A percentile compares a stretch with the other conserved stretches of the same genome.
These are phyloP conservation scores for Lophotriccus pileatus DNA, from an alignment of 2,797 vertebrate genomes.

Conservation along the genomic window DNA sequence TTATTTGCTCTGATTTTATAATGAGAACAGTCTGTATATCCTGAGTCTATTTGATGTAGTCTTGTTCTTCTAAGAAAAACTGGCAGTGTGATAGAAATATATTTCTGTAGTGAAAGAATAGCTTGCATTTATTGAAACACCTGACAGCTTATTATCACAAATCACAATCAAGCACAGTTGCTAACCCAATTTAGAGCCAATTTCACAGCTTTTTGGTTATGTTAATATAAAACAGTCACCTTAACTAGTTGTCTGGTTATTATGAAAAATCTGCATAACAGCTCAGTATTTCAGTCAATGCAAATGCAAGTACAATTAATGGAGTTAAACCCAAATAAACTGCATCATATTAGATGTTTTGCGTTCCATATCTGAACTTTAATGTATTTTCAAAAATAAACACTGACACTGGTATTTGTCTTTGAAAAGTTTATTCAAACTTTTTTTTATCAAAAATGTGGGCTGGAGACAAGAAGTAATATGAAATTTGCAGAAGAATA, in stretches of 20 bases:
- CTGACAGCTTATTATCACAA: not conserved
- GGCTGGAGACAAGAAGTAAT: not conserved
- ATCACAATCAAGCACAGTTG: not conserved
- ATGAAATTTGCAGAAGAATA: not conserved
- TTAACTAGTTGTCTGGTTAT: not conserved
- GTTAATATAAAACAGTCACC: not conserved
- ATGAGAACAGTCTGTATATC: not conserved
- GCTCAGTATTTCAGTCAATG: not conserved
- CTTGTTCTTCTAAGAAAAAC: not conserved
- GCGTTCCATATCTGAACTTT: not conserved
- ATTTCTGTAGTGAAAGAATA: not conserved
- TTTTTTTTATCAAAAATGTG: not conserved
- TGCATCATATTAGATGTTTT: not conserved
- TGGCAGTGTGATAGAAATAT: not conserved
- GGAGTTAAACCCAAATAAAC: not conserved
- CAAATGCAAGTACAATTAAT: not conserved
- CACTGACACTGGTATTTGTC: not conserved
- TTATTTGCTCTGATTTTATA: not conserved
- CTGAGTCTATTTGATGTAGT: not conserved
- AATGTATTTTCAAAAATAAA: not conserved
- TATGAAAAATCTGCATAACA: not conserved
- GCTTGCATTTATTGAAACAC: not conserved
- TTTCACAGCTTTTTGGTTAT: not conserved
- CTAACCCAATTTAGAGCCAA: not conserved
- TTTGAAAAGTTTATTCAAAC: not conserved